phyloP scores from a whole-genome alignment of 1,140 invertebrate species.

The Chrysopa pallens region DNA sequence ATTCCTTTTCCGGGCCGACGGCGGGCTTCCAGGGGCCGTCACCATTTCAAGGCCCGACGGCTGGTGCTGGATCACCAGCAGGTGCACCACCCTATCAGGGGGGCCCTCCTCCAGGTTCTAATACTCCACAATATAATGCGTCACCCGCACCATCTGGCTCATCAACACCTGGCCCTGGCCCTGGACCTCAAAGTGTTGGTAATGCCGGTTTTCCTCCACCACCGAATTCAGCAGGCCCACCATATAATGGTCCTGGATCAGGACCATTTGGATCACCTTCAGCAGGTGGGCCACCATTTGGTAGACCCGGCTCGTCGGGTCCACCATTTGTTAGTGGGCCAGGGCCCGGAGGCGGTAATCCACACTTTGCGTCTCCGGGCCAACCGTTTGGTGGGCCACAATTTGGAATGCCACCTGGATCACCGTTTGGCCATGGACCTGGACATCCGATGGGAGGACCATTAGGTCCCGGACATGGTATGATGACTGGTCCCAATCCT shows the following conservation, averaged over 20 bases:
- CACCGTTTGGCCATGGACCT: slow-evolving; percentile 42
- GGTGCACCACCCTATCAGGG: slow-evolving; percentile 40
- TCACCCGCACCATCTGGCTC: slow-evolving; percentile 58
- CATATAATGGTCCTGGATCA: slow-evolving; percentile 42
- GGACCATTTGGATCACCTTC: slow-evolving; percentile 46
- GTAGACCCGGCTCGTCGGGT: slow-evolving; percentile 45
- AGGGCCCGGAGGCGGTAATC: slow-evolving; percentile 34
- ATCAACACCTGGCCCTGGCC: slow-evolving; percentile 47
- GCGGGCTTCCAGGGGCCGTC: slow-evolving; percentile 38
- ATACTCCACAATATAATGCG: slow-evolving; percentile 53
- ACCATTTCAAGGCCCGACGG: slow-evolving; percentile 39
- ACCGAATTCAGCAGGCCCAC: slow-evolving; percentile 36
- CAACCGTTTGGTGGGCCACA: slow-evolving; percentile 40
- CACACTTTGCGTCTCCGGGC: slow-evolving; percentile 43
- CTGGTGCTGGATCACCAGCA: slow-evolving; percentile 42
- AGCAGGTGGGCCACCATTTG: slow-evolving; percentile 39
- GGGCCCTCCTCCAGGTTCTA: slow-evolving; percentile 46
- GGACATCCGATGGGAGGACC: slow-evolving; percentile 39
- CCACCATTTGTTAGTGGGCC: slow-evolving; percentile 39
- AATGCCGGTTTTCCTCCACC: slow-evolving; percentile 40
- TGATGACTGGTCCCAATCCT: slow-evolving; percentile 39
- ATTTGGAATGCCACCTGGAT: slow-evolving; percentile 50
- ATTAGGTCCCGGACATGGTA: slow-evolving; percentile 37
- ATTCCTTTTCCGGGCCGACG: slow-evolving; percentile 33
- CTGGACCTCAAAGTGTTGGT: slow-evolving; percentile 34